Conservation (phyloP, 2,797 vertebrate genomes). For the Malurus splendens region DNA sequence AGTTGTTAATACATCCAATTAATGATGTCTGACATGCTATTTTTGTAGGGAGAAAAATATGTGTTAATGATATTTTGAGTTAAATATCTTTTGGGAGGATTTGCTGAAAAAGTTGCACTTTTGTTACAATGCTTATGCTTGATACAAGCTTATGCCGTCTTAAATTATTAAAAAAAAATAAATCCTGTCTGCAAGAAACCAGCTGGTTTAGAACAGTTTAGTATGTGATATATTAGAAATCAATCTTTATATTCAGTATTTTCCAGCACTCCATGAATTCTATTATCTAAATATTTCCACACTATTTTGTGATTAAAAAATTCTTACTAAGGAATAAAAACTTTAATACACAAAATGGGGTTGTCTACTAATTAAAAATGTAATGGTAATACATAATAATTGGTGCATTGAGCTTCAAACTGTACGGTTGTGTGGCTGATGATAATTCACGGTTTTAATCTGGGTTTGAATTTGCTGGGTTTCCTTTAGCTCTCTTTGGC, state of each 20-base stretch:
- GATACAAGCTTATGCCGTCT: constrained; percentile 89
- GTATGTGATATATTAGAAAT: constrained; percentile 69
- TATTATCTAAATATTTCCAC: constrained; percentile 74
- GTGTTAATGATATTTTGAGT: constrained; percentile 77
- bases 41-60: constrained; percentile 87
- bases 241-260: constrained; percentile 75
- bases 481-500: neutral
- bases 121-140: constrained; percentile 88
- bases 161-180: constrained; percentile 93
- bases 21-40: constrained; percentile 86
- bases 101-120: constrained; percentile 90
- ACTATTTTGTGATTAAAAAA: constrained; percentile 76
- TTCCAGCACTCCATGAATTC: constrained; percentile 73
- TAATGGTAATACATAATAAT: neutral
- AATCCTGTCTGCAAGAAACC: constrained; percentile 85
- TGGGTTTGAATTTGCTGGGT: neutral
- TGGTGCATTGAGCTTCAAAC: neutral
- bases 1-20: constrained; percentile 77
- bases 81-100: constrained; percentile 81
- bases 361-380: constrained; percentile 68
- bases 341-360: constrained; percentile 68
- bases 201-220: constrained; percentile 73
- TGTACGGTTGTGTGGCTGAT: neutral
- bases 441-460: neutral
- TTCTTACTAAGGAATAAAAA: constrained; percentile 77